phyloP scores from a whole-genome alignment of 2,888 invertebrate species.

The Belgica antarctica region DNA sequence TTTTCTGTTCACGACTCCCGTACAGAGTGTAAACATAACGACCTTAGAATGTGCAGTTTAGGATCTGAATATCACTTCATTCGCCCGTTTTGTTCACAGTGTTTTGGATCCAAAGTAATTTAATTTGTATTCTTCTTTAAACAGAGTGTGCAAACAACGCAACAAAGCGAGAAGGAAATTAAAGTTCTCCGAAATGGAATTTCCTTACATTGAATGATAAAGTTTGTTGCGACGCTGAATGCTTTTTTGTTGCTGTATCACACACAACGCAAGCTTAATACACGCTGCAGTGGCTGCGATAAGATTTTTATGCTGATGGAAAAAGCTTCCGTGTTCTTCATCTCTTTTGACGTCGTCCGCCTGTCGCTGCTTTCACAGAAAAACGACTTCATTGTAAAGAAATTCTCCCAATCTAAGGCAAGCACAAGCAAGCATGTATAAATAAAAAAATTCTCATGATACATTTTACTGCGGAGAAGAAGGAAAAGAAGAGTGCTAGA shows the following conservation, averaged over 20 bases:
- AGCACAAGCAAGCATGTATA: no score
- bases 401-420: not conserved
- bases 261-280: no score
- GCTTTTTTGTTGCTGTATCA: no score
- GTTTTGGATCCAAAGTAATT: not conserved
- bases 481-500: not conserved
- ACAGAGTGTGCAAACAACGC: not conserved
- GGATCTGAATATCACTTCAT: not conserved
- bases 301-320: no score
- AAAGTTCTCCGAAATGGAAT: not conserved
- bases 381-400: not conserved
- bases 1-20: slow-evolving; percentile 2
- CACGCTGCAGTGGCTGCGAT: no score
- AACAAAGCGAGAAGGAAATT: not conserved
- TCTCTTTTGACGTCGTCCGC: not conserved
- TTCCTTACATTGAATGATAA: not conserved
- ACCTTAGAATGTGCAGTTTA: not conserved
- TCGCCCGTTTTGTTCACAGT: not conserved
- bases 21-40: not conserved
- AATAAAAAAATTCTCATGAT: not conserved
- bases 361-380: not conserved
- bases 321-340: not conserved
- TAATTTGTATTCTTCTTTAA: slow-evolving; percentile 4
- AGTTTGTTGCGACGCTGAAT: not conserved
- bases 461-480: not conserved